phyloP scores from a whole-genome alignment of 2,113 vertebrate genomes.

The Tapirus terrestris region DNA sequence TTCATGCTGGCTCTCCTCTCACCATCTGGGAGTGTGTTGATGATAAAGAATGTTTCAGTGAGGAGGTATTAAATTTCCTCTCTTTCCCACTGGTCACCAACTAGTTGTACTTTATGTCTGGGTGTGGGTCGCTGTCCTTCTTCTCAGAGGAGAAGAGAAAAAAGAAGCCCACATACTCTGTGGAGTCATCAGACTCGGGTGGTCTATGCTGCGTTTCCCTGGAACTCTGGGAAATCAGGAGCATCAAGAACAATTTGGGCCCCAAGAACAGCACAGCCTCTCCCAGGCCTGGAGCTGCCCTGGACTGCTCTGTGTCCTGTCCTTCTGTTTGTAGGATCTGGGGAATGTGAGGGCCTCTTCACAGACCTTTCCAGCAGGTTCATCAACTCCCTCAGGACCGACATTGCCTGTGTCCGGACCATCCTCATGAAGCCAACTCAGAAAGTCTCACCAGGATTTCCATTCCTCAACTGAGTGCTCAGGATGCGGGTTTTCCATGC shows the following conservation, averaged over 20 bases:
- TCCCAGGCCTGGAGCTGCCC: not conserved
- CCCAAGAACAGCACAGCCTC: too few relatives aligned
- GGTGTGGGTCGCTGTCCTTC: too few relatives aligned
- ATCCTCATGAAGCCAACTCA: not conserved
- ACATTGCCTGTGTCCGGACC: not conserved
- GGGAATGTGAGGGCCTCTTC: not conserved
- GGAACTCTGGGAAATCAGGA: not conserved
- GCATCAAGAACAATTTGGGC: not conserved
- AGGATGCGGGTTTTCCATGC: not conserved
- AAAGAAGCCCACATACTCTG: too few relatives aligned
- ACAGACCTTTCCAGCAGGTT: not conserved
- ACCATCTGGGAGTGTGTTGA: not conserved
- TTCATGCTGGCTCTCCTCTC: not conserved
- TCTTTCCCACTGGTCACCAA: not conserved
- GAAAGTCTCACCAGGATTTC: not conserved
- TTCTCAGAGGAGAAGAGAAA: not conserved
- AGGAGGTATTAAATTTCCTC: not conserved
- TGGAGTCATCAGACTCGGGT: rapidly evolving
- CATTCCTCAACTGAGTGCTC: not conserved
- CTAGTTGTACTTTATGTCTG: not conserved
- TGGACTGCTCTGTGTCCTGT: too few relatives aligned
- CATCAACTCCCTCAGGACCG: not conserved
- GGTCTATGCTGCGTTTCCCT: too few relatives aligned
- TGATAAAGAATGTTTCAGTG: not conserved
- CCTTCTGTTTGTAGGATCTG: not conserved